Percentiles rank a stretch among this genome's conserved stretches.
Conservation (phyloP, 2,888 invertebrate species). For the Mythimna ferrago region DNA sequence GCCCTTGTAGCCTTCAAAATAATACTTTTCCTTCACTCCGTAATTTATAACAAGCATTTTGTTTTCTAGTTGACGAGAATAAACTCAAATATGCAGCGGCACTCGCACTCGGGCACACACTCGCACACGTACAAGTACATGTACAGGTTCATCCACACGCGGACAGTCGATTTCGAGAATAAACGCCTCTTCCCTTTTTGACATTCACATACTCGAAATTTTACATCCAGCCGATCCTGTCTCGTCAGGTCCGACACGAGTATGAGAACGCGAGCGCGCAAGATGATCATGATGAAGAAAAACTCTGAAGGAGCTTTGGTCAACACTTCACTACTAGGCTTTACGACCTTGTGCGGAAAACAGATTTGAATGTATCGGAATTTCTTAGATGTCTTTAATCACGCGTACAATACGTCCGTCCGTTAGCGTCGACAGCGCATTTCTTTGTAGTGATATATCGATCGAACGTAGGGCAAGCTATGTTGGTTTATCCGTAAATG, state of each 20-base stretch:
- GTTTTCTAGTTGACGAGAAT: neutral
- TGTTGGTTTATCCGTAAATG: slow-evolving; percentile 5
- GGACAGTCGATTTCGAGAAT: slow-evolving; percentile 2
- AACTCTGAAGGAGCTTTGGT: neutral
- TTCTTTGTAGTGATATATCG: slow-evolving; percentile 26
- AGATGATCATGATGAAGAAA: neutral
- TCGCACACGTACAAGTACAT: slow-evolving; percentile 23
- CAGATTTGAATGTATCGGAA: neutral
- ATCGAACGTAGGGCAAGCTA: slow-evolving; percentile 7
- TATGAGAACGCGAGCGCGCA: slow-evolving; percentile 18
- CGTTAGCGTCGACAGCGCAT: neutral
- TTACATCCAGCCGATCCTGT: neutral
- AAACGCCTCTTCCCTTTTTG: neutral
- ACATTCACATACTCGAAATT: slow-evolving; percentile 19
- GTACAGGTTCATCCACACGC: neutral
- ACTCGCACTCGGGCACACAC: slow-evolving; percentile 23
- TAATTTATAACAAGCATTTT: neutral
- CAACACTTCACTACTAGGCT: neutral
- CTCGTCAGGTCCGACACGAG: neutral
- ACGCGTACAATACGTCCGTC: neutral
- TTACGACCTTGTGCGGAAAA: no score
- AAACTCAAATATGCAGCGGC: slow-evolving; percentile 23
- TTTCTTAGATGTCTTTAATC: neutral
- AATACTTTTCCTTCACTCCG: slow-evolving; percentile 5
- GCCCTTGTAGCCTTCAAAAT: neutral